Base-by-base conservation (phyloP, 2,888 invertebrate genomes). In the Andrena bicolor region DNA sequence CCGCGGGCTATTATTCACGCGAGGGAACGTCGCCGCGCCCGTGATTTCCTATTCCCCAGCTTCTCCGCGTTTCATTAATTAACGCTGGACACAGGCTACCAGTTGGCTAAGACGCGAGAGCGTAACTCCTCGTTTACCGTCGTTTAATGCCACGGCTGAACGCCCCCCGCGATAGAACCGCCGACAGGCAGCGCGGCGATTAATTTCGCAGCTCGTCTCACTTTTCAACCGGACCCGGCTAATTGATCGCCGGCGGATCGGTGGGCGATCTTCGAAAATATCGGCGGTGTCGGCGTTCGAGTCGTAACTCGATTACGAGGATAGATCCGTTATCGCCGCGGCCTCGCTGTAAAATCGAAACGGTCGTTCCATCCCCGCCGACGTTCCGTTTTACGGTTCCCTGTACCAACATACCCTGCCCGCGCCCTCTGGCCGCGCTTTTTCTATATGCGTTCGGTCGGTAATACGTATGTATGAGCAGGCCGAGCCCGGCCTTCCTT, bases 51-150 rank as follows among this genome's bases (percentile, higher is more conserved):
- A 41, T 68, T 48, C 63, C 8, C 1, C 32, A 4, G 32, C 41
- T 23, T 20, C 51, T 6, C 30, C 53, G 32, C 13, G 61, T 76
- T 76, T 68, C 80, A 72, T 77, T 84, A 80, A 80, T 80, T 84
- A 83, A 77, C 53, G n/a, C 8, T 23, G 71, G 64, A 72, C 69
- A 63, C 61, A 10, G 51, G 56, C 51, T 30, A 13, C 49, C 49
- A 28, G 20, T 10, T 8, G 13, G 6, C 49, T 35, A 73, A 76
- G 75, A 74, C 75, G 58, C 32, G 8, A 5, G 8, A 5, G 13
- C n/a, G 41, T 28, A 66, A 71, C 56, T 61, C 35, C 49, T 51
- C n/a, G 61, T 53, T 80, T 68, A 66, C 49, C 60, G 7, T 41
- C 35, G 23, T 53, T 61, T 49, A 56, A 56, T 63, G 51, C 49